Evolutionary conservation across 2,797 vertebrate species (phyloP), one percentile per base, ranked within the genome.

Genomic region (Bovichtus variegatus): DNA sequence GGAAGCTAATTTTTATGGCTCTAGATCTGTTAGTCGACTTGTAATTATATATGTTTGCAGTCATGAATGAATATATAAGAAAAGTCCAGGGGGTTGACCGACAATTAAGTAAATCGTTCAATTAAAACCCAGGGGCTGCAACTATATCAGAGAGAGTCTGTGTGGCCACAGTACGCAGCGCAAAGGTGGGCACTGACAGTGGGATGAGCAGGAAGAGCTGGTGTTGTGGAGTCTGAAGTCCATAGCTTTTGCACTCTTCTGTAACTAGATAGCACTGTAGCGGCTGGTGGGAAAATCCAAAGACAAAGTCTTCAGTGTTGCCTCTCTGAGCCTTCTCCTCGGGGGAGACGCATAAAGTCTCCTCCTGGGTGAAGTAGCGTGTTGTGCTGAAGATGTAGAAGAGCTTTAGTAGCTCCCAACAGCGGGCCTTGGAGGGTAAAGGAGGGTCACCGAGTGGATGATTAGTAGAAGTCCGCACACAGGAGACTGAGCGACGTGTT

Each of bases 261-360:
- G 93, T 94, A 36, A 96, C 95, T 2, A 97, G 82, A 87, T 97
- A 98, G 89, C 96, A 97, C 85, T 97, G 96, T 27, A 93, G 85
- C 0, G 97, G 96, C 34, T 91, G 86, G 43, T 97, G 96, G 7
- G 91, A 73, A 66, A 93, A 94, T 29, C 93, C 94, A 16, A 63
- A 71, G 1, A 76, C 75, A 47, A 96, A 96, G 49, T 96, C 95
- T 66, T 96, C 95, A 40, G 81, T 43, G 57, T 58, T 67, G 34
- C 71, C 51, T 29, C 61, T 69, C 43, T 81, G 81, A 46, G 72
- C 8, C n/a, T 46, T 83, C 55, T 93, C 90, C 21, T 91, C 89
- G 2, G 71, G 23, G 18, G 82, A 27, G 9, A 80, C 78, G 9
- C 74, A 68, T 31, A 70, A 41, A 0, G 69, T 18, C 57, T 94